Evolutionary conservation across 2,113 vertebrate species (phyloP).

Genomic region (Lophochroa leadbeateri): DNA sequence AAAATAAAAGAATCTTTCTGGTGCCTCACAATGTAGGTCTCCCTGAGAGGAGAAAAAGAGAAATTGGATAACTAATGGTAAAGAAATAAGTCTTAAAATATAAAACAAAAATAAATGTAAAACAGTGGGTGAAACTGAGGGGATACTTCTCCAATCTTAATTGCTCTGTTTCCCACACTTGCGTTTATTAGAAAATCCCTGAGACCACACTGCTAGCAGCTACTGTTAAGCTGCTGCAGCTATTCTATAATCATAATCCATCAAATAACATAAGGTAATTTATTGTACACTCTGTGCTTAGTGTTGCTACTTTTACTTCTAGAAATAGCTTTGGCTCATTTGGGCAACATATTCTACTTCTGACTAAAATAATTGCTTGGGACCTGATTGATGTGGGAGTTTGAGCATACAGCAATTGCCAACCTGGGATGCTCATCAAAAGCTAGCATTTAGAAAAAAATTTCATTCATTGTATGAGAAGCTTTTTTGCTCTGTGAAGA

Average conservation of each 20-base stretch:
- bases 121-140: not conserved
- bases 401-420: constrained; percentile 21
- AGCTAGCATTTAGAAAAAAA: not conserved
- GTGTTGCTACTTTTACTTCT: constrained; percentile 51
- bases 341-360: constrained; percentile 44
- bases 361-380: constrained; percentile 62
- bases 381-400: constrained; percentile 16
- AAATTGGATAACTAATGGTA: not conserved
- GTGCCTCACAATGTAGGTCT: not conserved
- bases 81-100: not conserved
- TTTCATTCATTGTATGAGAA: not conserved
- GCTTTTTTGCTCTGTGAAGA: not conserved
- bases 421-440: not conserved
- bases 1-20: not conserved
- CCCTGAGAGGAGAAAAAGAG: not conserved
- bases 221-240: not conserved
- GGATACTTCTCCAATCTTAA: not conserved
- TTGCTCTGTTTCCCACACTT: not conserved
- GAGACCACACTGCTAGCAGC: not conserved
- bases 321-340: constrained; percentile 57
- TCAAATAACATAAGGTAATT: constrained; percentile 52
- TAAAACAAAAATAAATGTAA: not conserved
- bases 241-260: constrained; percentile 57
- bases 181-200: not conserved
- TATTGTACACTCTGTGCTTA: constrained; percentile 32